Conservation (phyloP, 2,797 vertebrate species). For the Sebastes glaucus region DNA sequence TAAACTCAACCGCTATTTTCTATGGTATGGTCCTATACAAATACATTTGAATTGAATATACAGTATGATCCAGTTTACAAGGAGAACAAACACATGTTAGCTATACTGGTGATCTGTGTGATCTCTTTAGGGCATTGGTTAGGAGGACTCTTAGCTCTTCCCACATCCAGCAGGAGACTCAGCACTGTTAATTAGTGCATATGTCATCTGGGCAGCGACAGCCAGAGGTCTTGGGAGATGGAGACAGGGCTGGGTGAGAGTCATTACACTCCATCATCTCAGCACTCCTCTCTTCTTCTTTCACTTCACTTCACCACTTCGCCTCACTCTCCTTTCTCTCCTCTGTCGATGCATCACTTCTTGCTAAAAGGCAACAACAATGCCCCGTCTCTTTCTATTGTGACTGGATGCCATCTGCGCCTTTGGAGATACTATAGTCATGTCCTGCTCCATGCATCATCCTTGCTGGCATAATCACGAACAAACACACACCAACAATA, state of each 20-base stretch:
- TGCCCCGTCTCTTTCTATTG: conserved; percentile 61
- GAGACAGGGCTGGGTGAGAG: conserved; percentile 64
- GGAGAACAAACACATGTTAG: conserved; percentile 41
- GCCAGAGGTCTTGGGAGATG: conserved; percentile 76
- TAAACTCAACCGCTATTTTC: neutral
- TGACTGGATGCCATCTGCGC: conserved; percentile 65
- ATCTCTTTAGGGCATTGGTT: conserved; percentile 31
- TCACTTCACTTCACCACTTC: conserved; percentile 52
- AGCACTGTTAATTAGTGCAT: conserved; percentile 76
- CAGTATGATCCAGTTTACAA: conserved; percentile 23
- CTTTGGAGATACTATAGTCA: conserved; percentile 68
- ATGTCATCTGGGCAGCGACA: conserved; percentile 76
- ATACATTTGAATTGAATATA: neutral
- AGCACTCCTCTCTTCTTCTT: conserved; percentile 54
- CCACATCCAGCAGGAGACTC: conserved; percentile 52
- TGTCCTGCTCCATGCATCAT: conserved; percentile 61
- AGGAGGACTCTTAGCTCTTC: conserved; percentile 37
- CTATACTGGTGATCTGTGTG: conserved; percentile 29
- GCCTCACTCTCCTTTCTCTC: conserved; percentile 54
- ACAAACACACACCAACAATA: conserved; percentile 47
- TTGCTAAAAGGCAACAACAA: conserved; percentile 70
- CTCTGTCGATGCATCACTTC: conserved; percentile 67
- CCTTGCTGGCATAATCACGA: conserved; percentile 42
- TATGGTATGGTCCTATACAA: neutral
- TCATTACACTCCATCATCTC: conserved; percentile 78